Conservation (phyloP, 2,797 vertebrate species). For the Monodelphis domestica region DNA sequence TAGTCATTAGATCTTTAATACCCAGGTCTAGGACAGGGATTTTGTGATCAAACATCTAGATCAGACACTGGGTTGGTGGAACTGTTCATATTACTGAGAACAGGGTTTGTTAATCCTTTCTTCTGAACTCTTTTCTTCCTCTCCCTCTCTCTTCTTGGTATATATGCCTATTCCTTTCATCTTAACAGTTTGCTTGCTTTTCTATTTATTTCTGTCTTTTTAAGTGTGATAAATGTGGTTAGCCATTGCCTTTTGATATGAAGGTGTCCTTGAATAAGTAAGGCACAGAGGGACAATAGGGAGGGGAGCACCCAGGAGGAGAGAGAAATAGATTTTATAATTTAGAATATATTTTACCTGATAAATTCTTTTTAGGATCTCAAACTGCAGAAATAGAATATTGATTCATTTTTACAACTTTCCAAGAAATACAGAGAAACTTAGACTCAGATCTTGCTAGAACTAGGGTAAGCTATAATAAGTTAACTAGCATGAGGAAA, state of each 20-base stretch:
- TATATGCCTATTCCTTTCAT: not conserved
- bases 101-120: not conserved
- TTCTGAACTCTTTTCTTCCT: not conserved
- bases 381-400: not conserved
- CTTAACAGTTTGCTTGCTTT: not conserved
- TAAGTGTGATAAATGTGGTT: not conserved
- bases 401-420: not conserved
- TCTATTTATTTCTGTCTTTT: not conserved
- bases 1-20: not conserved
- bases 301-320: not conserved
- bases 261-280: not conserved
- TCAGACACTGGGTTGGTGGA: not conserved
- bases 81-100: not conserved
- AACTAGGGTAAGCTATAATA: not conserved
- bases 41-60: not conserved
- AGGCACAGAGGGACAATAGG: not conserved
- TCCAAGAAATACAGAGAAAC: not conserved
- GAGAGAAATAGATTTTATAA: not conserved
- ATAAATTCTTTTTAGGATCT: not conserved
- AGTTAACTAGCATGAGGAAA: not conserved
- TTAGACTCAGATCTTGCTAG: not conserved
- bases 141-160: not conserved
- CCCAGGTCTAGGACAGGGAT: not conserved
- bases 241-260: not conserved
- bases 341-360: not conserved